Evolutionary conservation across 2,888 invertebrate genomes (phyloP).

Genomic region (Ennomos fuscantarius): DNA sequence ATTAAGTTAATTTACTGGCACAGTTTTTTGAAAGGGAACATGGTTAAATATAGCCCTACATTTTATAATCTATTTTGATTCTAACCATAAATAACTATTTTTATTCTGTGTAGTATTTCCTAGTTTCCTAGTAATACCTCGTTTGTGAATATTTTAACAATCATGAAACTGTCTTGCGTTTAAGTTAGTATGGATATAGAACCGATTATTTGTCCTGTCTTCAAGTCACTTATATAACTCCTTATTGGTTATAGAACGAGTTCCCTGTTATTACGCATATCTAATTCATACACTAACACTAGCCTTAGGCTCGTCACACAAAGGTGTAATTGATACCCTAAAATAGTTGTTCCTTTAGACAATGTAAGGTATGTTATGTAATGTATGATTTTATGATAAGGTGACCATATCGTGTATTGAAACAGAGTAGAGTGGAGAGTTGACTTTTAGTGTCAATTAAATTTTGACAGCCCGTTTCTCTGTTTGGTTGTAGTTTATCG

Average conservation of each 20-base stretch:
- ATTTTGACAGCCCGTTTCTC: constrained; percentile 14
- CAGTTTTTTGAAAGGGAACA: too few relatives aligned
- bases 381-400: too few relatives aligned
- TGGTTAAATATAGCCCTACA: too few relatives aligned
- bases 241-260: constrained; percentile 34
- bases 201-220: constrained; percentile 42
- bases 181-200: constrained; percentile 2
- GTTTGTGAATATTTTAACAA: constrained; percentile 16
- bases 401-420: too few relatives aligned
- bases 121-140: not conserved
- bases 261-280: constrained; percentile 44
- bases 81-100: too few relatives aligned
- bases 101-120: too few relatives aligned
- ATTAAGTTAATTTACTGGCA: too few relatives aligned
- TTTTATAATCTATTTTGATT: too few relatives aligned
- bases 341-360: too few relatives aligned
- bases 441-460: constrained; percentile 28
- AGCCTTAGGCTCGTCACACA: constrained; percentile 25
- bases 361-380: too few relatives aligned
- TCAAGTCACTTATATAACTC: constrained; percentile 41
- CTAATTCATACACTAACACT: constrained; percentile 53
- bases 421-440: constrained; percentile 1
- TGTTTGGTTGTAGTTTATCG: constrained; percentile 8
- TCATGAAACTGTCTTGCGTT: not conserved
- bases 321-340: not conserved